phyloP scores from a whole-genome alignment of 1,140 invertebrate species.

The Leptopilina boulardi region DNA sequence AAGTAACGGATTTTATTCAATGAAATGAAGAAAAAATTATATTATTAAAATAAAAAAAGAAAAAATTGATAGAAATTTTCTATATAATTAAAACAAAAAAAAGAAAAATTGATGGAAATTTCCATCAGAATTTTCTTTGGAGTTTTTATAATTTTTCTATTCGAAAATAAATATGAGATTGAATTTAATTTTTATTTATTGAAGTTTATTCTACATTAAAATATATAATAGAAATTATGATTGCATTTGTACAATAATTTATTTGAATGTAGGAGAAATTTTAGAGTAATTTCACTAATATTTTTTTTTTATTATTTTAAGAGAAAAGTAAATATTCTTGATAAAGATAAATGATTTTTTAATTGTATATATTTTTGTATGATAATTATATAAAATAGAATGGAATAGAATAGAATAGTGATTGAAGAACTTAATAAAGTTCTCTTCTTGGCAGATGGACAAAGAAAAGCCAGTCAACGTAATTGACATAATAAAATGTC shows the following conservation, averaged over 20 bases:
- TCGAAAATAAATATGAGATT: too few relatives aligned
- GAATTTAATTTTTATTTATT: too few relatives aligned
- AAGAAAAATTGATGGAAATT: too few relatives aligned
- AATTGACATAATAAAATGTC: conserved; percentile 34
- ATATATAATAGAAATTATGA: too few relatives aligned
- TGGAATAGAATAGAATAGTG: too few relatives aligned
- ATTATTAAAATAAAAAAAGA: background rate
- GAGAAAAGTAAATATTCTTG: background rate
- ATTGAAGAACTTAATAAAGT: background rate
- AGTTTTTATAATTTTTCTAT: too few relatives aligned
- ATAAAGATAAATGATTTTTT: background rate
- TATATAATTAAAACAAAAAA: too few relatives aligned
- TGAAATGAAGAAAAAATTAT: background rate
- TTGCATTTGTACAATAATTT: background rate
- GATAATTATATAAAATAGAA: background rate
- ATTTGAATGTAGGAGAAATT: background rate
- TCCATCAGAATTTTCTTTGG: too few relatives aligned
- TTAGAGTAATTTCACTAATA: conserved; percentile 2
- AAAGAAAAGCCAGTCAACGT: conserved; percentile 16
- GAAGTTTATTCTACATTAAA: too few relatives aligned
- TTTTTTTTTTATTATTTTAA: conserved; percentile 1
- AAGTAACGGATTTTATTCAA: too few relatives aligned
- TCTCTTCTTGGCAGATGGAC: background rate
- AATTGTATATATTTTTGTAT: background rate
- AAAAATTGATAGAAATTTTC: background rate